Percentiles rank a stretch among this genome's conserved stretches.
These are phyloP conservation scores for Metacarcinus magister DNA, from an alignment of 2,888 invertebrate genomes.

Conservation along the genomic window DNA sequence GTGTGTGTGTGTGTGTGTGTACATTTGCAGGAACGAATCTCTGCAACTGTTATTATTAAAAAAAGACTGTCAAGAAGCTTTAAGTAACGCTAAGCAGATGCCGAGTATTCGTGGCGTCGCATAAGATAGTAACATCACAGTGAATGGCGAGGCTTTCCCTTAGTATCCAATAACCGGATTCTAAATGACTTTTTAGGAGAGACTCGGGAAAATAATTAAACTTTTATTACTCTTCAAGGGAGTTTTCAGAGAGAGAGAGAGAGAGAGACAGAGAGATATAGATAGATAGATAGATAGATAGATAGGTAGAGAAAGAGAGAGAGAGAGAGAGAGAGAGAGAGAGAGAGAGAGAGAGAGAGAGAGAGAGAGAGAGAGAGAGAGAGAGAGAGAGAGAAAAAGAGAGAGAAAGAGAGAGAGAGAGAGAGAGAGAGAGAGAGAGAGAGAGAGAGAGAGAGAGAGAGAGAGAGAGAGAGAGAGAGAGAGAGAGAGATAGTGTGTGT, in stretches of 20 bases:
- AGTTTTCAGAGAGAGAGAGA: not conserved
- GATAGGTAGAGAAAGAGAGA: not conserved
- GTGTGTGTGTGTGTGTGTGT: conserved; percentile 26
- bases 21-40: not conserved
- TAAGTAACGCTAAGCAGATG: not conserved
- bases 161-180: not conserved
- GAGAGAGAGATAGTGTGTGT: too few species aligned
- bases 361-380: too few species aligned
- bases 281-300: conserved; percentile 22
- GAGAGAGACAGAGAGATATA: conserved; percentile 31
- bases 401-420: too few species aligned
- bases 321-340: not conserved
- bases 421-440: too few species aligned
- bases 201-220: not conserved
- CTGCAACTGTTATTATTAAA: not conserved
- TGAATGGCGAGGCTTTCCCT: not conserved
- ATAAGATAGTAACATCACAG: not conserved
- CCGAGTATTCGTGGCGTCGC: not conserved
- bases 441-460: too few species aligned
- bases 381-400: too few species aligned
- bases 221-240: not conserved
- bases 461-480: too few species aligned
- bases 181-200: not conserved
- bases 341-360: not conserved
- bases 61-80: not conserved